Conservation (phyloP, 1,140 invertebrate species). For the Trichonephila clavata region DNA sequence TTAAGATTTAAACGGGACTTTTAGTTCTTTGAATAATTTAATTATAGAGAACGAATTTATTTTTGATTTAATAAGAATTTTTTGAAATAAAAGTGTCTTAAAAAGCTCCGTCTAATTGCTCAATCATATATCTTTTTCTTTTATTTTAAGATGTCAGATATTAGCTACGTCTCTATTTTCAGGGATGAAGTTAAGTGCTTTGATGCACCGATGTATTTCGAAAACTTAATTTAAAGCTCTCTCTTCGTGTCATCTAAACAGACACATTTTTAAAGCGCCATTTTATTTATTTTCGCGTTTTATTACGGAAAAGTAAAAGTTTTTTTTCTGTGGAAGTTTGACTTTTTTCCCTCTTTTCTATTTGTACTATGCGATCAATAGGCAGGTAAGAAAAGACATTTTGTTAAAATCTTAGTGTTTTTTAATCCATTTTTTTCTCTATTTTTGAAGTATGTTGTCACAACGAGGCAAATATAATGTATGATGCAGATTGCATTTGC, state of each 20-base stretch:
- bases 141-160: background rate
- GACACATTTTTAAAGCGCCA: background rate
- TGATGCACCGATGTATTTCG: background rate
- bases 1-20: no score
- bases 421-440: background rate
- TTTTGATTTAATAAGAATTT: no score
- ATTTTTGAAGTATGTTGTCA: conserved; percentile 3
- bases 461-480: background rate
- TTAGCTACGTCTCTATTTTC: background rate
- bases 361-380: background rate
- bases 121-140: background rate
- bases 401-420: background rate
- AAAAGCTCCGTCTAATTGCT: background rate
- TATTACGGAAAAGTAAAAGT: background rate
- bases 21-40: no score
- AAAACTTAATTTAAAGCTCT: conserved; percentile 10
- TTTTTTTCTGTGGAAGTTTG: background rate
- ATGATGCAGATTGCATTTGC: background rate
- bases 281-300: background rate
- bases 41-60: no score
- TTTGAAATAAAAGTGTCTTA: no score
- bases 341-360: background rate
- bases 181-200: background rate
- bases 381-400: background rate
- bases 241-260: background rate